A percentile compares a stretch with the other conserved stretches of the same genome.
Evolutionary conservation across 2,797 vertebrate species (phyloP).

Genomic region (Hydrocynus forskahlii): DNA sequence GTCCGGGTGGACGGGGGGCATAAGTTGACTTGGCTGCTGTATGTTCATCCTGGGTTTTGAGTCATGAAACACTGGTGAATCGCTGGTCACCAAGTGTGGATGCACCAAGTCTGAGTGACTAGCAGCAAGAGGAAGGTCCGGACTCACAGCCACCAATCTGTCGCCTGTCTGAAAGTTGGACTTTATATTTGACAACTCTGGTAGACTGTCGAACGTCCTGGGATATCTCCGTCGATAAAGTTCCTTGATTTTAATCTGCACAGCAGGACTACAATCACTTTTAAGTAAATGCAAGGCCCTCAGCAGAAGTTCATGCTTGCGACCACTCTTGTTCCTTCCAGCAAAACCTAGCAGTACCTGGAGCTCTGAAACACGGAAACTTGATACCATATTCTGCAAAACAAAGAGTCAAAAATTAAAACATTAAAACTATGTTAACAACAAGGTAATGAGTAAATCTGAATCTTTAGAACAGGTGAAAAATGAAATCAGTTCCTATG

Average conservation of each 20-base stretch:
- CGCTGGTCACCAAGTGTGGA: conserved; percentile 72
- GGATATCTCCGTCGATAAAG: conserved; percentile 83
- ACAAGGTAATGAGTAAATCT: neutral
- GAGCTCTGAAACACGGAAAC: conserved; percentile 88
- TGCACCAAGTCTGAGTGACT: conserved; percentile 71
- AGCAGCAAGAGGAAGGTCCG: conserved; percentile 75
- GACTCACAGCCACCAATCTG: conserved; percentile 69
- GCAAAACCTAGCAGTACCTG: conserved; percentile 89
- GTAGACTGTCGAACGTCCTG: conserved; percentile 78
- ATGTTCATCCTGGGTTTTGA: conserved; percentile 87
- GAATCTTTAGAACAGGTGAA: neutral
- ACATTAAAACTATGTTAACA: neutral
- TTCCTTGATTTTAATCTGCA: conserved; percentile 86
- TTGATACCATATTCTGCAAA: conserved; percentile 87
- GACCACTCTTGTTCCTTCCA: conserved; percentile 86
- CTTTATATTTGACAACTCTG: conserved; percentile 68
- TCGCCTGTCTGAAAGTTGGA: conserved; percentile 74
- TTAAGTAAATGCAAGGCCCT: conserved; percentile 85
- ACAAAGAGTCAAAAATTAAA: conserved; percentile 22
- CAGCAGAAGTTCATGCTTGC: conserved; percentile 88
- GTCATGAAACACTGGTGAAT: conserved; percentile 78
- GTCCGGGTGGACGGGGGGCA: conserved; percentile 96
- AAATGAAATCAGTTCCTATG: neutral
- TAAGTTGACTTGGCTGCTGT: conserved; percentile 86
- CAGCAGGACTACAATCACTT: conserved; percentile 84